Base-by-base conservation (phyloP, 1,140 invertebrate genomes). In the Heliothis virescens region DNA sequence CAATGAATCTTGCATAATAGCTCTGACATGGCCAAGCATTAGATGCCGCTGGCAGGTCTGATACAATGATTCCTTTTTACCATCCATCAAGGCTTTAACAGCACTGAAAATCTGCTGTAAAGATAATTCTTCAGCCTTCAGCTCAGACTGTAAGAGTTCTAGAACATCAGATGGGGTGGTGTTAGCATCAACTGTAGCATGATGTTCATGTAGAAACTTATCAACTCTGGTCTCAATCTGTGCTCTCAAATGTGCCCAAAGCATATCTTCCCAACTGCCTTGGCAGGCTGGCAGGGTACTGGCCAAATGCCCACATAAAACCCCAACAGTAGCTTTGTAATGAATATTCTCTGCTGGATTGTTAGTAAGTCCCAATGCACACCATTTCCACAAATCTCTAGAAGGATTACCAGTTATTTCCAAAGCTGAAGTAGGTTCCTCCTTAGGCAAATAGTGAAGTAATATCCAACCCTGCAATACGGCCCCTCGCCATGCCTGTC, bases 341-440 rank as follows among this genome's bases (percentile, higher is more conserved):
- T 95, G 95, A 62, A 95, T 93, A 86, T 96, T 96, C 91, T 95
- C 95, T 65, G 94, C 86, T 5, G 90, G 87, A 74, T 95, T 94
- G 59, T 95, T 95, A 34, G 95, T 96, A 89, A 98, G 95, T 84
- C 96, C 95, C 96, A 97, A 97, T 80, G 98, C 97, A 88, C 97
- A 97, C 84, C 96, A 95, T 89, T 99, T 99, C 99, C 99, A 99
- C 1, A 99, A 95, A 94, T 98, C 98, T 90, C 98, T 95, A 78
- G 97, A 96, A 1, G 96, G 96, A 95, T 99, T 99, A 1, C 98
- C 99, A 90, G 97, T 96, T 34, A 98, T 95, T 83, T 91, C 89
- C 77, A 94, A 78, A 41, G 62, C 96, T 95, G 79, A 95, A 86
- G 93, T 96, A 94, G 76, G 91, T 91, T 91, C 95, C 80, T 87